A percentile compares a stretch with the other conserved stretches of the same genome.
These are phyloP conservation scores for mouse (Mus musculus) DNA, from an alignment of 2,113 vertebrate genomes.

Conservation along the genomic window DNA sequence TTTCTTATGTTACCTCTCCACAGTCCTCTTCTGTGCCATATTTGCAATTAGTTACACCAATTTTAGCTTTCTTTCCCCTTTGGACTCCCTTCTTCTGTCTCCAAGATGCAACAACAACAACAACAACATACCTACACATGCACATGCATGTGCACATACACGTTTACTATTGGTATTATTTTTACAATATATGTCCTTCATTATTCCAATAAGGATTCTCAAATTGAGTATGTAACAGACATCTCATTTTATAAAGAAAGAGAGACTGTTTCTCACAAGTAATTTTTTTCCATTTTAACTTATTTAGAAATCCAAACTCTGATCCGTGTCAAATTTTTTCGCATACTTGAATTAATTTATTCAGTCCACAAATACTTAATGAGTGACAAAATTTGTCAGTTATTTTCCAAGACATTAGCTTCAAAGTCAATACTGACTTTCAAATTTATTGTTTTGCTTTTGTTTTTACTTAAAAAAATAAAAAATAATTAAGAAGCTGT, in stretches of 20 bases:
- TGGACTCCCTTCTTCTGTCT: background rate
- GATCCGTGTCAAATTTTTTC: background rate
- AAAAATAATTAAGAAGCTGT: background rate
- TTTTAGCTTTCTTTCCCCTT: background rate
- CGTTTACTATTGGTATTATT: background rate
- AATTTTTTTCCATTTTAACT: background rate
- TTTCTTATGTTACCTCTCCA: background rate
- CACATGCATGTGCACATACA: background rate
- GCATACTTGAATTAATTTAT: background rate
- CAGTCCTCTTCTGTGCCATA: background rate
- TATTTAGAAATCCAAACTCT: background rate
- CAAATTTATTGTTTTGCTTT: background rate
- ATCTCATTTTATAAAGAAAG: background rate
- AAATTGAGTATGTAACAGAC: background rate
- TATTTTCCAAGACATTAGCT: slow-evolving; percentile 38
- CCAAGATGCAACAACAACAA: background rate
- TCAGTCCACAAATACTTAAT: slow-evolving; percentile 53
- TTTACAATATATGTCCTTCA: background rate
- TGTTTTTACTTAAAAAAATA: background rate
- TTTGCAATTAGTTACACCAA: background rate
- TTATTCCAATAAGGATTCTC: background rate
- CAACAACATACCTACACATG: background rate
- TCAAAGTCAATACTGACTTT: slow-evolving; percentile 46
- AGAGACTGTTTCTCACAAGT: background rate
- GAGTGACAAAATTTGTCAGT: background rate